Conservation (phyloP, 1,140 invertebrate genomes). For the Marisa cornuarietis region DNA sequence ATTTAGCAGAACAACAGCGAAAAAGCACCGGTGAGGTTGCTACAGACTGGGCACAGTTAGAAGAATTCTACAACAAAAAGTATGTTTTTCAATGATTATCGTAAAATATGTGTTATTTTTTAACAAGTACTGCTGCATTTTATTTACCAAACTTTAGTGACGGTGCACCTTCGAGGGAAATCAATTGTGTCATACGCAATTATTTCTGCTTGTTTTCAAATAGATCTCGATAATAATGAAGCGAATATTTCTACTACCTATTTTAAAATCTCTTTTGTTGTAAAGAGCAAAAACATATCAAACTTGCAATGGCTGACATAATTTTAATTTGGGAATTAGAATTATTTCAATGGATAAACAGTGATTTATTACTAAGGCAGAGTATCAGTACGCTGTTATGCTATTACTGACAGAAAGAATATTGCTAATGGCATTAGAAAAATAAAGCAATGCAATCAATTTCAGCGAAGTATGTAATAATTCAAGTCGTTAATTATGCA, state of each 20-base stretch:
- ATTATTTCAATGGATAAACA: too few species aligned
- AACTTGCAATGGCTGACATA: too few species aligned
- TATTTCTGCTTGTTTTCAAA: not conserved
- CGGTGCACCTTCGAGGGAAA: conserved; percentile 1
- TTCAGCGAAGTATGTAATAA: too few species aligned
- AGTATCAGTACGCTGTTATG: too few species aligned
- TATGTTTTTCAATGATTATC: conserved; percentile 22
- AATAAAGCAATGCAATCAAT: too few species aligned
- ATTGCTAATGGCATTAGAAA: too few species aligned
- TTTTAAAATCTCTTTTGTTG: too few species aligned
- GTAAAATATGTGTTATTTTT: not conserved
- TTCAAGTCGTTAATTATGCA: too few species aligned
- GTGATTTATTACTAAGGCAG: too few species aligned
- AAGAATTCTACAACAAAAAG: conserved; percentile 63
- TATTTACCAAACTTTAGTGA: not conserved
- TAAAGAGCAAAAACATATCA: too few species aligned
- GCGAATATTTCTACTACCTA: not conserved
- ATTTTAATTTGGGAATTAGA: too few species aligned
- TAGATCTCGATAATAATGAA: not conserved
- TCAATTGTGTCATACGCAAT: not conserved
- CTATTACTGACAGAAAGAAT: too few species aligned
- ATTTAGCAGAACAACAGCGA: conserved; percentile 60
- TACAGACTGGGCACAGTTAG: conserved; percentile 55
- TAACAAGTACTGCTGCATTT: not conserved
- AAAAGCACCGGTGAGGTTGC: conserved; percentile 56